Evolutionary conservation across 35 echinoderm and acorn worm species (phyloP).

Genomic region (Strongylocentrotus purpuratus): DNA sequence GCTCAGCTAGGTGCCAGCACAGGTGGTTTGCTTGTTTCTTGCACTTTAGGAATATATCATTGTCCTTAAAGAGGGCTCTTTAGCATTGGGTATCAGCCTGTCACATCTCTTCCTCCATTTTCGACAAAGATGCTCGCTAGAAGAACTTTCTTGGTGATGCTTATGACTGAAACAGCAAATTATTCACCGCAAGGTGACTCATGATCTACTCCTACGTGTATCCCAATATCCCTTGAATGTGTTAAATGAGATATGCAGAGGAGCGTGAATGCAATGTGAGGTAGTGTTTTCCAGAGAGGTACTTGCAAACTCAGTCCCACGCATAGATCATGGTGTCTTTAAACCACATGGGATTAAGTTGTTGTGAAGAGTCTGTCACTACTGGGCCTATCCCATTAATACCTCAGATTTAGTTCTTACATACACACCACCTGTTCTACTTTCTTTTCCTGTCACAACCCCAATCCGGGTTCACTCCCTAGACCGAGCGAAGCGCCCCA

Average conservation of each 20-base stretch:
- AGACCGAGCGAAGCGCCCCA: background rate
- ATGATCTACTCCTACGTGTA: background rate
- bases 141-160: background rate
- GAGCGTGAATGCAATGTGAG: background rate
- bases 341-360: conserved; percentile 45
- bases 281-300: background rate
- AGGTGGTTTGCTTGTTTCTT: background rate
- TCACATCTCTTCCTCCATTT: background rate
- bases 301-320: background rate
- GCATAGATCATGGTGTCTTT: conserved; percentile 15
- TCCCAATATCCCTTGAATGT: background rate
- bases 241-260: background rate
- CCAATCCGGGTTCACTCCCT: background rate
- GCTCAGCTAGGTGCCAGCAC: no score
- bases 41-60: background rate
- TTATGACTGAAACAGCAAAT: background rate
- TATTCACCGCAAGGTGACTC: background rate
- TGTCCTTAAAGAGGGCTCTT: background rate
- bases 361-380: conserved; percentile 51
- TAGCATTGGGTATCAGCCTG: background rate
- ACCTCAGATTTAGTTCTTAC: background rate
- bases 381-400: conserved; percentile 39
- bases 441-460: background rate
- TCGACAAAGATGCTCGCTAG: background rate
- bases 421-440: conserved; percentile 44